Evolutionary conservation across 2,797 vertebrate genomes (phyloP), one percentile per base, ranked within the genome.

Genomic region (Takifugu ocellatus): DNA sequence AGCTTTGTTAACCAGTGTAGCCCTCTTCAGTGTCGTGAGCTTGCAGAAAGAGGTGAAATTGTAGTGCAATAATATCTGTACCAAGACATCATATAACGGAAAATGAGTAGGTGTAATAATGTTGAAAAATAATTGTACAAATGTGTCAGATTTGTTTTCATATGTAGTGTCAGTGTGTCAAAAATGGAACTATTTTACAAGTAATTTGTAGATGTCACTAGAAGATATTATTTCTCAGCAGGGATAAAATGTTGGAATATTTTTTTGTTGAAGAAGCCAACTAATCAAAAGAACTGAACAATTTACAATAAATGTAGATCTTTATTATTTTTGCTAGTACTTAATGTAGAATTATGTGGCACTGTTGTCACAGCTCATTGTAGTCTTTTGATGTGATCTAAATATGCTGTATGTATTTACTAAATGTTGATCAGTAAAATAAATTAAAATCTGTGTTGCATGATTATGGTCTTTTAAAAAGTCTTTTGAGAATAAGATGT

Each of bases 11-110:
- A 66, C 53, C 47, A 14, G 78, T 84, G 78, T 65, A 70, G 74
- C 78, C 77, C 47, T 68, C 31, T 25, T 66, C 52, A 15, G 63
- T 65, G 58, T 50, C 36, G 33, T 43, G 12, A 63, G 33, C 67
- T 70, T 61, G 46, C 46, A 24, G 12, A n/a, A 63, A 36, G 46
- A 57, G 53, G 57, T 55, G 49, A 81, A 49, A 12, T 43, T 48
- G 62, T 85, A 74, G 76, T 84, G 84, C 79, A 88, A 84, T 77
- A 84, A 81, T 12, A 33, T 44, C 44, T 39, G 47, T 56, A 57
- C 53, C 48, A 57, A 11, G 49, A 60, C 44, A 77, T 62, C 15
- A 57, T 60, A 70, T 49, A 69, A 50, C 63, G 80, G 65, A 74
- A 52, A 49, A 73, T 79, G 24, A 72, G 69, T 59, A 43, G 25